Percentiles rank a stretch among this genome's conserved stretches.
These are phyloP conservation scores for Micropoecilia bifurca DNA, from an alignment of 2,797 vertebrate species.

Conservation along the genomic window DNA sequence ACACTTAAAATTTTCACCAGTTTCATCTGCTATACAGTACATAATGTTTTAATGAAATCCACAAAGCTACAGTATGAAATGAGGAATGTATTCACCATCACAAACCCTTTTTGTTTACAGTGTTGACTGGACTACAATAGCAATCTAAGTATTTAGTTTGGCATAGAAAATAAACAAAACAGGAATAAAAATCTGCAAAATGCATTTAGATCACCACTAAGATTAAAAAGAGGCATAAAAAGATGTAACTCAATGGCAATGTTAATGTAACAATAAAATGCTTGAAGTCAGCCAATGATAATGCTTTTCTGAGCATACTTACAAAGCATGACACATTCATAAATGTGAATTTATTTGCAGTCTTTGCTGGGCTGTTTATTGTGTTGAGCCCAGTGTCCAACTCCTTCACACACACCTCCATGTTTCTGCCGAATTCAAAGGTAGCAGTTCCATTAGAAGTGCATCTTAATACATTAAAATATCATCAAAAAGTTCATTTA, in stretches of 20 bases:
- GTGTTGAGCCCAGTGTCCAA: slow-evolving; percentile 65
- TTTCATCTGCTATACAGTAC: slow-evolving; percentile 64
- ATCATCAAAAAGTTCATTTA: not conserved
- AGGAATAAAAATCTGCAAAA: slow-evolving; percentile 12
- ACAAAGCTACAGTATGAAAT: slow-evolving; percentile 50
- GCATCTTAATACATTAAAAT: not conserved
- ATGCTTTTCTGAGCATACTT: slow-evolving; percentile 56
- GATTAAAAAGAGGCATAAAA: slow-evolving; percentile 30
- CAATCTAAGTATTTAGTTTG: slow-evolving; percentile 40
- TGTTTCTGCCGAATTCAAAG: slow-evolving; percentile 51
- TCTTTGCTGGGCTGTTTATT: slow-evolving; percentile 52
- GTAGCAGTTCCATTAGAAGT: slow-evolving; percentile 33
- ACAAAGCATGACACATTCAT: slow-evolving; percentile 37
- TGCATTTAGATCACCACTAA: slow-evolving; percentile 27
- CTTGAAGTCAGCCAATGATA: slow-evolving; percentile 46
- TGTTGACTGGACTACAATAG: slow-evolving; percentile 67
- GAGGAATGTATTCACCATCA: slow-evolving; percentile 43
- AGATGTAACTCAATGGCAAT: slow-evolving; percentile 46
- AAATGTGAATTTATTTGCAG: slow-evolving; percentile 50
- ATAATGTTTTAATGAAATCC: slow-evolving; percentile 39
- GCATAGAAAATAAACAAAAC: slow-evolving; percentile 25
- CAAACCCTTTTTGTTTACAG: slow-evolving; percentile 70
- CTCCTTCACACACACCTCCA: slow-evolving; percentile 10
- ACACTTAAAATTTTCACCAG: slow-evolving; percentile 59
- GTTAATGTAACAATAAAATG: slow-evolving; percentile 46